phyloP scores from a whole-genome alignment of 2,888 invertebrate species.

The Torymus auratus region DNA sequence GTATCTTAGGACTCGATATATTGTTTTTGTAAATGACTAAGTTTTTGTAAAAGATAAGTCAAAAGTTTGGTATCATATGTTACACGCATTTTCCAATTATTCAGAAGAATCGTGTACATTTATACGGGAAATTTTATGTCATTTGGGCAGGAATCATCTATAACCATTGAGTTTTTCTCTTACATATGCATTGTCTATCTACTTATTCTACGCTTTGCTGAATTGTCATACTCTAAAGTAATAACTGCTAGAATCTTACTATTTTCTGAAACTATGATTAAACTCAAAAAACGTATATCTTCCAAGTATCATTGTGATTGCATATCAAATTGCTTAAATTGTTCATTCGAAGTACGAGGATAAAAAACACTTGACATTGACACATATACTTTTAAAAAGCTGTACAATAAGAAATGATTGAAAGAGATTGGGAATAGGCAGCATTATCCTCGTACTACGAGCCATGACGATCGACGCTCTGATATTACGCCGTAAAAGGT shows the following conservation, averaged over 20 bases:
- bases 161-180: background rate
- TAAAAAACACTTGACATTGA: background rate
- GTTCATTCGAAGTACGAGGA: background rate
- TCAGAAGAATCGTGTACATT: too few relatives aligned
- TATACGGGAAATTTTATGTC: too few relatives aligned
- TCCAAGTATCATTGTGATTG: background rate
- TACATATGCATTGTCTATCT: background rate
- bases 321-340: background rate
- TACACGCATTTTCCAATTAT: too few relatives aligned
- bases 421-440: background rate
- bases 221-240: background rate
- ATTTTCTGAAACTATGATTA: background rate
- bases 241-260: constrained; percentile 1
- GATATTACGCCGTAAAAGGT: background rate
- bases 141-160: background rate
- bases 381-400: too few relatives aligned
- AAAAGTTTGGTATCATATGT: too few relatives aligned
- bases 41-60: too few relatives aligned
- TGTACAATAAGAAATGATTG: background rate
- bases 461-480: background rate
- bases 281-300: background rate
- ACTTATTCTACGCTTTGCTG: too few relatives aligned
- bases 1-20: too few relatives aligned
- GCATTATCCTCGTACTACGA: constrained; percentile 17
- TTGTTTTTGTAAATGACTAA: too few relatives aligned